Evolutionary conservation across 2,888 invertebrate species (phyloP).

Genomic region (Listrodromus nycthemerus): DNA sequence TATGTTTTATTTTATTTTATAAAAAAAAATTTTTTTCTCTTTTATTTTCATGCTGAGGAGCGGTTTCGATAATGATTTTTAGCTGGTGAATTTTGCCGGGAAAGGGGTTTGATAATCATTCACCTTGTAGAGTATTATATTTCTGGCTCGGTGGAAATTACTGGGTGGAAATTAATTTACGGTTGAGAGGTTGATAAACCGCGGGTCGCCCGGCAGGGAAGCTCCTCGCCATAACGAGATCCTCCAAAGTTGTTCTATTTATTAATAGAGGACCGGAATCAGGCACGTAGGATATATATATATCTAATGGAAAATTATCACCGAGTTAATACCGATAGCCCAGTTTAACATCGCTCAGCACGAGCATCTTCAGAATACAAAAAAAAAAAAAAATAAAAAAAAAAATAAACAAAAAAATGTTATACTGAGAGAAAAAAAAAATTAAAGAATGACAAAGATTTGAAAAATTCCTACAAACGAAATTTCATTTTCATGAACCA

Average conservation of each 20-base stretch:
- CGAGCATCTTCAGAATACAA: too few relatives aligned
- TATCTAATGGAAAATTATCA: background rate
- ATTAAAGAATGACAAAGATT: background rate
- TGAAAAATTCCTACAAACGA: background rate
- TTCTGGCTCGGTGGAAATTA: slow-evolving; percentile 45
- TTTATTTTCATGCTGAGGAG: background rate
- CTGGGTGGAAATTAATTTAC: slow-evolving; percentile 57
- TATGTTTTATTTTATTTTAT: background rate
- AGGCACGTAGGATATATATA: background rate
- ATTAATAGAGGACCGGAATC: background rate
- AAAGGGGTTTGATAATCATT: slow-evolving; percentile 21
- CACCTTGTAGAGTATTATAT: slow-evolving; percentile 23
- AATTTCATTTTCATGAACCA: background rate
- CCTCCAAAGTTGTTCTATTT: slow-evolving; percentile 13
- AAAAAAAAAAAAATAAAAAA: too few relatives aligned
- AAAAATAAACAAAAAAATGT: too few relatives aligned
- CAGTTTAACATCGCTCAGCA: background rate
- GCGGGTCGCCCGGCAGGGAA: slow-evolving; percentile 5
- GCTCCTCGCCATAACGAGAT: slow-evolving; percentile 28
- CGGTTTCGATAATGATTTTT: too few relatives aligned
- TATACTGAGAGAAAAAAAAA: too few relatives aligned
- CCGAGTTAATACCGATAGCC: background rate
- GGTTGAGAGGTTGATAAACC: slow-evolving; percentile 55
- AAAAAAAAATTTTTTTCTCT: background rate
- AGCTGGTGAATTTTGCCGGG: background rate